Evolutionary conservation across 2,797 vertebrate genomes (phyloP), one percentile per base, ranked within the genome.

Genomic region (Syngnathus acus): DNA sequence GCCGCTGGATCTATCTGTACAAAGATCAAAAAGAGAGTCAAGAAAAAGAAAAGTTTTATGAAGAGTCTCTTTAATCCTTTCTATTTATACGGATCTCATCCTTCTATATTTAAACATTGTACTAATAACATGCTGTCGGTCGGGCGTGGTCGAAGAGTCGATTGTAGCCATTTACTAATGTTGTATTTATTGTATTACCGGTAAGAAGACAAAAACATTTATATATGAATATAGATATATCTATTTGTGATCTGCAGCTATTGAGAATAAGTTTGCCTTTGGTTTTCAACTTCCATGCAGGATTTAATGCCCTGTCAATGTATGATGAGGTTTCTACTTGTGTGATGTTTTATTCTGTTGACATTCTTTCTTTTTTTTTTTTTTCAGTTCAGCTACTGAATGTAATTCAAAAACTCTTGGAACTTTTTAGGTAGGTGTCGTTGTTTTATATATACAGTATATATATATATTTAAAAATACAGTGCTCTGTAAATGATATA

Each of bases 141-240:
- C 88, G 88, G 89, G 87, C 89, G 82, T 78, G 86, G 80, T 86
- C 65, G 62, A 80, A 84, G 79, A 88, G 88, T 89, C 78, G 85
- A 76, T 81, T 89, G 88, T 90, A 87, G 86, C 88, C 88, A 87
- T 90, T 89, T 89, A 90, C 85, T 89, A 90, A 90, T 89, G 88
- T 90, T 89, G 88, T 89, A 89, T 88, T 82, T 88, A 90, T 89
- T 90, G 89, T 90, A 89, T 88, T 89, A 87, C 84, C 74, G 85
- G 82, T 87, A 88, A 89, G 77, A 82, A 87, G 72, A 82, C 81
- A 84, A 84, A 83, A 85, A 83, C 73, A 87, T 90, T 89, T 90
- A 85, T 90, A 89, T 86, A 88, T 86, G 78, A 87, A 84, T 87
- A 86, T 79, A 84, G 69, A 84, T 85, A 89, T 89, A 88, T 87